A percentile compares a stretch with the other conserved stretches of the same genome.
phyloP scores from a whole-genome alignment of 2,113 vertebrate species.

The Catagonus wagneri region DNA sequence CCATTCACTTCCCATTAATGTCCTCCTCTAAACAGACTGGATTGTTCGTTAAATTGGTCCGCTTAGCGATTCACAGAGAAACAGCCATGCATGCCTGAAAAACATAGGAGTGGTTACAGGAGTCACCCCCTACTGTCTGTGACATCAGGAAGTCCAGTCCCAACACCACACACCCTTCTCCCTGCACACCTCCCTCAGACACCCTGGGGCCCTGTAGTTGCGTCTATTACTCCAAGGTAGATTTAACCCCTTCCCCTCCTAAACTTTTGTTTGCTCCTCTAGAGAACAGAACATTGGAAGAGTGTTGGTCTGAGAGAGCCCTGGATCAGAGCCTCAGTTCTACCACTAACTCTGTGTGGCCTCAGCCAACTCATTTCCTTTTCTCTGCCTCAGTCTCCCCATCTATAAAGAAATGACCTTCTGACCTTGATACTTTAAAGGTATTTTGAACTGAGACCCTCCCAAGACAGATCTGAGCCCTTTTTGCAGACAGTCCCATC shows the following conservation, averaged over 20 bases:
- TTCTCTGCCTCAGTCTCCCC: constrained; percentile 3
- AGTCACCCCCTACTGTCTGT: neutral
- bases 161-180: neutral
- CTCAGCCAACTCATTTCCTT: neutral
- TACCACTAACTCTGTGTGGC: neutral
- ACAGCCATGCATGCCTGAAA: constrained; percentile 1
- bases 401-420: neutral
- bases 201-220: neutral
- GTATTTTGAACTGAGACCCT: neutral
- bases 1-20: neutral
- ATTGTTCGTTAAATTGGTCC: neutral
- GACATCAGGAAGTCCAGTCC: neutral
- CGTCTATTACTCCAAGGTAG: neutral
- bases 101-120: neutral
- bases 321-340: neutral
- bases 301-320: neutral
- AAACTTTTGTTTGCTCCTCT: neutral
- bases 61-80: neutral
- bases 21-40: neutral
- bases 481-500: neutral
- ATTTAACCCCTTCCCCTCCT: neutral
- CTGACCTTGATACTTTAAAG: neutral
- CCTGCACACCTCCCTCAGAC: neutral
- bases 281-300: neutral
- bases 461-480: neutral